Conservation (phyloP, 2,888 invertebrate genomes). For the Aricia artaxerxes region DNA sequence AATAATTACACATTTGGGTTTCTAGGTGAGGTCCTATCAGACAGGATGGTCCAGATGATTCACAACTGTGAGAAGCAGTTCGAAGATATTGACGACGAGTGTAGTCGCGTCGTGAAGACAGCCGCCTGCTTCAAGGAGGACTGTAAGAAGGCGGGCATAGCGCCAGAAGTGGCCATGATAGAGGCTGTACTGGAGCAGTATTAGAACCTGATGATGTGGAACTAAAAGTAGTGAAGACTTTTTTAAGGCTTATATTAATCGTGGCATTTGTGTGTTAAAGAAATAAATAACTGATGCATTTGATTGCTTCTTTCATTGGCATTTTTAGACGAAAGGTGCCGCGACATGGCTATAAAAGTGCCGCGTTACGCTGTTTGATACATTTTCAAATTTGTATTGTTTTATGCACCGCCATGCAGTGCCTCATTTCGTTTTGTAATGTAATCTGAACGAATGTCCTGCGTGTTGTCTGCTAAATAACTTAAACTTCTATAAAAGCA, state of each 20-base stretch:
- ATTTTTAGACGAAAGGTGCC: not conserved
- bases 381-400: too few species aligned
- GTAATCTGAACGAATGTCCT: too few species aligned
- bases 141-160: slow-evolving; percentile 63
- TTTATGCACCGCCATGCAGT: too few species aligned
- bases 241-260: not conserved
- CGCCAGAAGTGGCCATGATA: slow-evolving; percentile 71
- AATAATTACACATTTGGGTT: not conserved
- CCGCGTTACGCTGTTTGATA: too few species aligned
- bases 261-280: not conserved
- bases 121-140: slow-evolving; percentile 70
- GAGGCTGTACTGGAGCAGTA: slow-evolving; percentile 70
- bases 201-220: slow-evolving; percentile 38
- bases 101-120: slow-evolving; percentile 65
- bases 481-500: too few species aligned
- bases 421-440: too few species aligned
- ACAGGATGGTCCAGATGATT: slow-evolving; percentile 63
- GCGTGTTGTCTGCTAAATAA: too few species aligned
- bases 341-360: not conserved
- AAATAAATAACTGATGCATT: not conserved
- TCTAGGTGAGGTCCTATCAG: slow-evolving; percentile 62
- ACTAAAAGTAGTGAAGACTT: not conserved
- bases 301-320: not conserved
- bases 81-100: slow-evolving; percentile 62
- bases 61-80: slow-evolving; percentile 70